A percentile compares a stretch with the other conserved stretches of the same genome.
These are phyloP conservation scores for Melozone crissalis DNA, from an alignment of 2,113 vertebrate species.

Conservation along the genomic window DNA sequence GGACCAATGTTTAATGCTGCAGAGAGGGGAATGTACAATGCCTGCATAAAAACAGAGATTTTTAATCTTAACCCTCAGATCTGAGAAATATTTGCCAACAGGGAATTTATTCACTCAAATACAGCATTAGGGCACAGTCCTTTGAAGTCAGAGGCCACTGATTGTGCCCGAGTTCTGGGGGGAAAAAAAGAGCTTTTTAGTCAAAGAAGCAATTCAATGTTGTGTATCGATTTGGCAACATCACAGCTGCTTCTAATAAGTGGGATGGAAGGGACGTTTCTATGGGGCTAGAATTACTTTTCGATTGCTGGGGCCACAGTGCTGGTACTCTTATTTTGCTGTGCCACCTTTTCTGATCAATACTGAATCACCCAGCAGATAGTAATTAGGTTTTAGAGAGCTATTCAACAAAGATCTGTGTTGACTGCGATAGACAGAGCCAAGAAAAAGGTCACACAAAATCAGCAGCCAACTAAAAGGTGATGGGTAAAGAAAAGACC, in stretches of 20 bases:
- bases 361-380: conserved; percentile 88
- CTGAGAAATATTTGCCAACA: conserved; percentile 70
- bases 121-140: conserved; percentile 78
- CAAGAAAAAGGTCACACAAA: conserved; percentile 88
- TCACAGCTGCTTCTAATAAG: conserved; percentile 95
- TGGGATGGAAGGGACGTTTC: conserved; percentile 81
- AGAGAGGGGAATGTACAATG: conserved; percentile 3
- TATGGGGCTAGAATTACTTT: conserved; percentile 93
- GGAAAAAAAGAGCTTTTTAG: conserved; percentile 79
- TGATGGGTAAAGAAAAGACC: conserved; percentile 91
- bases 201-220: conserved; percentile 91
- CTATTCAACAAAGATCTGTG: conserved; percentile 85
- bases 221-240: conserved; percentile 91
- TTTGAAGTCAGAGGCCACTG: conserved; percentile 87
- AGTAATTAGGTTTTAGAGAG: conserved; percentile 92
- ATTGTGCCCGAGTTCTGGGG: conserved; percentile 85
- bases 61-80: conserved; percentile 37
- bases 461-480: conserved; percentile 90
- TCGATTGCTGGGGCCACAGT: conserved; percentile 88
- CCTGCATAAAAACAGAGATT: conserved; percentile 55
- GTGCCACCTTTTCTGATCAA: conserved; percentile 91
- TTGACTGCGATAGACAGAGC: conserved; percentile 87
- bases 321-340: conserved; percentile 88
- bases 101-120: conserved; percentile 77
- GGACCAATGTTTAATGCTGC: not conserved